A percentile compares a stretch with the other conserved stretches of the same genome.
These are phyloP conservation scores for Nycticebus coucang DNA, from an alignment of 2,113 vertebrate species.

Conservation along the genomic window DNA sequence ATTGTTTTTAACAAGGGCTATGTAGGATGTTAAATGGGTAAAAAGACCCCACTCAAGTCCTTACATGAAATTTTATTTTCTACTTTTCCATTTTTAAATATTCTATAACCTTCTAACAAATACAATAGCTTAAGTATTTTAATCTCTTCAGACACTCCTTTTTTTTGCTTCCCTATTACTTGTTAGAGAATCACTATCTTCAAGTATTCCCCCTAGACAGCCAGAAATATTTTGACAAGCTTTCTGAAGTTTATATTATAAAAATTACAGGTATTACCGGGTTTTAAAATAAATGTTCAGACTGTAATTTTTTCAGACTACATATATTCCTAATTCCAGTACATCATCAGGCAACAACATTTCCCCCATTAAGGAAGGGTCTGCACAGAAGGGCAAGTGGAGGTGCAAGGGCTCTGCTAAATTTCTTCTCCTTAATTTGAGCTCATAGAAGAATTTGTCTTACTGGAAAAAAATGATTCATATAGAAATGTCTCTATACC, in stretches of 20 bases:
- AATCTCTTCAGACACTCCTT: not conserved
- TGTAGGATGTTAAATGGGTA: not conserved
- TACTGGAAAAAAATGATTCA: not conserved
- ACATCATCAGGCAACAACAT: not conserved
- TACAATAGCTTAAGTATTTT: not conserved
- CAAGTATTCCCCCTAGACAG: not conserved
- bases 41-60: not conserved
- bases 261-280: conserved; percentile 36
- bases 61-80: not conserved
- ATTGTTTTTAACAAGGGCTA: not conserved
- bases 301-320: conserved; percentile 23
- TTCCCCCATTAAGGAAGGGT: not conserved
- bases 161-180: not conserved
- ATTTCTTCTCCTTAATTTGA: not conserved
- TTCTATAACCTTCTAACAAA: not conserved
- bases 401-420: not conserved
- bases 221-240: conserved; percentile 61
- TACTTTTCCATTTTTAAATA: not conserved
- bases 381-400: not conserved
- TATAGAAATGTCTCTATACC: not conserved
- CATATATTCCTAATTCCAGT: conserved; percentile 28
- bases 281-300: conserved; percentile 44
- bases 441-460: not conserved
- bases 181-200: conserved; percentile 20
- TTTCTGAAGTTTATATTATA: conserved; percentile 41